Base-by-base conservation (phyloP, 2,888 invertebrate species). In the Reticulitermes lucifugus region DNA sequence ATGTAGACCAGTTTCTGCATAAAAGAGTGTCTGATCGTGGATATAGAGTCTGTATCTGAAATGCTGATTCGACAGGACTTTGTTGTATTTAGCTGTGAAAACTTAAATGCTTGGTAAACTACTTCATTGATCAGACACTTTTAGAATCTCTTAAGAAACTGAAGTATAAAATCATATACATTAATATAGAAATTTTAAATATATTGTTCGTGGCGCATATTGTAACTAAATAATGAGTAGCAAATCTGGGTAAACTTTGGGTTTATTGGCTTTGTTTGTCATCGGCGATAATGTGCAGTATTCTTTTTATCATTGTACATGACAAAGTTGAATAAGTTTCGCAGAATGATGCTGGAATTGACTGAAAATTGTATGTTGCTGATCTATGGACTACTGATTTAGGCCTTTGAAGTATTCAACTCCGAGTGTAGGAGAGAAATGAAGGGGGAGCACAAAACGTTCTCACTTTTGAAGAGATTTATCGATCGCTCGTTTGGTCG, bases 331-430 rank as follows among this genome's bases (percentile, higher is more conserved):
- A 4, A 6, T 21, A 60, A 60, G 60, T n/a, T 60, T 18, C 21
- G 4, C 60, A 14, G n/a, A 21, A 25, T 12, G 25, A 25, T n/a
- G 18, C 25, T 46, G 82, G 71, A 83, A 83, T 73, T 55, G 83
- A 83, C 71, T 65, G 75, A 12, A 73, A 73, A 83, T 5, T 83
- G 75, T 83, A 25, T 75, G 55, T 18, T 18, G 55, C 55, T 55
- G 83, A 83, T 83, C 83, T 83, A 83, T 83, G 83, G 75, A 77
- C 84, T 84, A 84, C 55, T 84, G 84, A 79, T 84, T 84, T 70
- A 51, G 71, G 65, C 46, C 79, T 84, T 84, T 77, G 84, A 70
- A 70, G 84, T 79, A 80, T 65, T 81, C 43, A 81, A 80, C 46
- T 51, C 51, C 10, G 79, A 51, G 79, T 51, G 51, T 55, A 25